Conservation (phyloP, 2,888 invertebrate species). For the Catocala sponsa region DNA sequence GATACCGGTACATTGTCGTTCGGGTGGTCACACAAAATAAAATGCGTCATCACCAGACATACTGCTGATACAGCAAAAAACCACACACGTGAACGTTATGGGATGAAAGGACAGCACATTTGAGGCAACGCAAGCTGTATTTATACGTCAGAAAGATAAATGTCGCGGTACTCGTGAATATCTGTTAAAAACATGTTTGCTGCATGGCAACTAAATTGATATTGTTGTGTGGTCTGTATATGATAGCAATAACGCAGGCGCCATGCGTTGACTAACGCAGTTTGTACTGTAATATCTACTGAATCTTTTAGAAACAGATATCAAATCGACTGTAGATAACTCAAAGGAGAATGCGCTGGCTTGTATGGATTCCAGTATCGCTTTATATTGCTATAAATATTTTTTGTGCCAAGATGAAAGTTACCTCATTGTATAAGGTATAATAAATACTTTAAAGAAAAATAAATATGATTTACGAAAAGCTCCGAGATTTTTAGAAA, state of each 20-base stretch:
- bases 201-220: constrained; percentile 7
- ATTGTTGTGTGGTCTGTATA: constrained; percentile 6
- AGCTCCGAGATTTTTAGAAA: too few species aligned
- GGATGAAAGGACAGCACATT: constrained; percentile 42
- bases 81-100: constrained; percentile 49
- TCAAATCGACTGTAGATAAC: constrained; percentile 3
- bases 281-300: constrained; percentile 1
- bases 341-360: too few species aligned
- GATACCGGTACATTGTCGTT: constrained; percentile 57
- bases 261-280: background rate
- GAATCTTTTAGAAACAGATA: background rate
- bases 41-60: constrained; percentile 59
- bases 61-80: constrained; percentile 50
- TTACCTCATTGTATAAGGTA: too few species aligned
- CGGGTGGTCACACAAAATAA: constrained; percentile 57
- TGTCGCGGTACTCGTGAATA: background rate
- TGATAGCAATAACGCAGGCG: constrained; percentile 9
- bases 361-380: too few species aligned
- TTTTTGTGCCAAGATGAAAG: too few species aligned
- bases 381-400: too few species aligned
- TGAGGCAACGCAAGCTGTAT: constrained; percentile 17
- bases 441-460: too few species aligned
- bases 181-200: background rate
- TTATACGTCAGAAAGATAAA: constrained; percentile 14
- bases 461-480: too few species aligned